These are phyloP conservation scores for Melolontha melolontha DNA, from an alignment of 2,888 invertebrate species.

Conservation along the genomic window DNA sequence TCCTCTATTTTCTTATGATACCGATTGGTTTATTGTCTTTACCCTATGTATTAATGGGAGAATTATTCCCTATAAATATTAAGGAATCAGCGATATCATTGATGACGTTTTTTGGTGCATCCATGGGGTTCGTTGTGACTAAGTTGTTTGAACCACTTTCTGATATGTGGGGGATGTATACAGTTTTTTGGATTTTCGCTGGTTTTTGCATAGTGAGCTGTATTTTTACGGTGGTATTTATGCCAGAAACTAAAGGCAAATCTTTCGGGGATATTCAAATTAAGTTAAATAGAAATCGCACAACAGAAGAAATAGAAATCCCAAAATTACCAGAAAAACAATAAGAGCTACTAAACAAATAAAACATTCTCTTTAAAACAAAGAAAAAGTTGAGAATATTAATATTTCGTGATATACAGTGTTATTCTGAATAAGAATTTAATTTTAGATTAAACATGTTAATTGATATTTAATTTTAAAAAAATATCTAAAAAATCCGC, in stretches of 20 bases:
- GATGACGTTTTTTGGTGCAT: slow-evolving; percentile 70
- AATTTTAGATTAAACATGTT: too few species aligned
- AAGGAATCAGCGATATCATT: slow-evolving; percentile 72
- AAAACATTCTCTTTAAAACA: too few species aligned
- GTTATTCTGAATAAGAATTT: too few species aligned
- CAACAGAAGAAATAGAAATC: too few species aligned
- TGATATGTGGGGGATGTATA: slow-evolving; percentile 69
- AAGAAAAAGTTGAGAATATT: too few species aligned
- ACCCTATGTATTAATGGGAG: slow-evolving; percentile 74
- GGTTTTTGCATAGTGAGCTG: slow-evolving; percentile 69
- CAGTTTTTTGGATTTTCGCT: slow-evolving; percentile 72
- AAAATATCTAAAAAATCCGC: too few species aligned
- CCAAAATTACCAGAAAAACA: too few species aligned
- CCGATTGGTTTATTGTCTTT: slow-evolving; percentile 72
- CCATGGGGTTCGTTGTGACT: slow-evolving; percentile 70
- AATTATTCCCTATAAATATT: slow-evolving; percentile 73
- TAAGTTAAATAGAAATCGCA: slow-evolving; percentile 63
- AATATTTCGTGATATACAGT: too few species aligned
- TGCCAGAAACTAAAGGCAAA: slow-evolving; percentile 75
- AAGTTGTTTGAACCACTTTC: slow-evolving; percentile 72
- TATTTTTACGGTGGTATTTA: slow-evolving; percentile 69
- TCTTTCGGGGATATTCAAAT: slow-evolving; percentile 73
- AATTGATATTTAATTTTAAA: too few species aligned
- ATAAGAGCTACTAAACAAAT: too few species aligned
- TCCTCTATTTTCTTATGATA: slow-evolving; percentile 71